These are phyloP conservation scores for Petromus typicus DNA, from an alignment of 2,113 vertebrate genomes.

Conservation along the genomic window DNA sequence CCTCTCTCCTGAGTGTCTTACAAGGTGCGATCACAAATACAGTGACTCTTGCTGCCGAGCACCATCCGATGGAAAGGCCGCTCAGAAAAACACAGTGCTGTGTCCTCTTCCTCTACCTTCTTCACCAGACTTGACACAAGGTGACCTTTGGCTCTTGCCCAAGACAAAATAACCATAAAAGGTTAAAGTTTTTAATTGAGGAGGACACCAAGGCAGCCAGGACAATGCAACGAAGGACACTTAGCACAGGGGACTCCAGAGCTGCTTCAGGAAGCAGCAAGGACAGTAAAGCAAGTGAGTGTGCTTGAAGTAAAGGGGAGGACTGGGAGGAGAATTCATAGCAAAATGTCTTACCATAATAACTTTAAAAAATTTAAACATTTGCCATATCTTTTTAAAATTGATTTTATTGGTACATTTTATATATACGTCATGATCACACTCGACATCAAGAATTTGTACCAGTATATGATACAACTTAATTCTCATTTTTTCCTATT, in stretches of 20 bases:
- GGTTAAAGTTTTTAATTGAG: neutral
- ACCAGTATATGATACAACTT: no score
- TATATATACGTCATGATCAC: no score
- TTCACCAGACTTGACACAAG: neutral
- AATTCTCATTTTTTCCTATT: no score
- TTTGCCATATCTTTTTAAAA: neutral
- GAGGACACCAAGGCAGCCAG: neutral
- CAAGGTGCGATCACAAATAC: neutral
- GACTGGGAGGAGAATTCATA: neutral
- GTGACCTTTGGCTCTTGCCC: neutral
- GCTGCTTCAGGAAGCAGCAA: neutral
- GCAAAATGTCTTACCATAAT: neutral
- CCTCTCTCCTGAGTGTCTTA: neutral
- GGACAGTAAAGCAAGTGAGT: neutral
- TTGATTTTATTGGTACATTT: no score
- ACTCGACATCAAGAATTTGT: no score
- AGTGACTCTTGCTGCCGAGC: neutral
- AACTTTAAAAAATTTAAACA: neutral
- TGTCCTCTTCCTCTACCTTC: neutral
- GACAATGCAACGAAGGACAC: neutral
- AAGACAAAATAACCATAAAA: neutral
- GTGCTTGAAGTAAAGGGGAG: neutral
- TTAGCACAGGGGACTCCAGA: neutral
- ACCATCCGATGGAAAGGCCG: neutral
- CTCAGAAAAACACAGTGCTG: neutral